A percentile compares a stretch with the other conserved stretches of the same genome.
Conservation (phyloP, 2,888 invertebrate genomes). For the Antitype chi region DNA sequence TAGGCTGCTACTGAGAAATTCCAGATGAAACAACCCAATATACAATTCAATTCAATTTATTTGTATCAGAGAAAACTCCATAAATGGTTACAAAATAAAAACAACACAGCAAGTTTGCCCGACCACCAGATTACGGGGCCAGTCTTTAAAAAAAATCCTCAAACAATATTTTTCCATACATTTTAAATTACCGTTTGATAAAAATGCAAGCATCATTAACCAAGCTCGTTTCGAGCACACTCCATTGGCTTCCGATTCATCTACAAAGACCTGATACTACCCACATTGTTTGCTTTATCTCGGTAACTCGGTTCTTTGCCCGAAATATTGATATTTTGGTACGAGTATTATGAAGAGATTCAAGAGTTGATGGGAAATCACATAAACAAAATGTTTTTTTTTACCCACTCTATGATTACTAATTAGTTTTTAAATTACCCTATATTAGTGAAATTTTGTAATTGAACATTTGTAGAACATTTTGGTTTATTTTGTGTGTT, state of each 20-base stretch:
- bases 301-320: not conserved
- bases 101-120: too few species aligned
- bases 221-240: slow-evolving; percentile 26
- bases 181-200: slow-evolving; percentile 27
- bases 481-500: too few species aligned
- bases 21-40: too few species aligned
- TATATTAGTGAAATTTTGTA: too few species aligned
- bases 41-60: too few species aligned
- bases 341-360: not conserved
- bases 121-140: too few species aligned
- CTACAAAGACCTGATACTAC: slow-evolving; percentile 45
- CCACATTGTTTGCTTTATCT: slow-evolving; percentile 30
- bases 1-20: too few species aligned
- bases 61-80: too few species aligned
- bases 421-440: too few species aligned
- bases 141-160: not conserved
- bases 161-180: slow-evolving; percentile 4
- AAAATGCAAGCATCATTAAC: slow-evolving; percentile 49
- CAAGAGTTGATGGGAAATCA: not conserved
- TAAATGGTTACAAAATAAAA: too few species aligned
- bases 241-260: slow-evolving; percentile 36
- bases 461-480: too few species aligned
- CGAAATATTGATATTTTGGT: slow-evolving; percentile 12
- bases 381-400: not conserved
- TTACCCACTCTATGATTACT: too few species aligned